Evolutionary conservation across 2,888 invertebrate species (phyloP).

Genomic region (Agrochola lota): DNA sequence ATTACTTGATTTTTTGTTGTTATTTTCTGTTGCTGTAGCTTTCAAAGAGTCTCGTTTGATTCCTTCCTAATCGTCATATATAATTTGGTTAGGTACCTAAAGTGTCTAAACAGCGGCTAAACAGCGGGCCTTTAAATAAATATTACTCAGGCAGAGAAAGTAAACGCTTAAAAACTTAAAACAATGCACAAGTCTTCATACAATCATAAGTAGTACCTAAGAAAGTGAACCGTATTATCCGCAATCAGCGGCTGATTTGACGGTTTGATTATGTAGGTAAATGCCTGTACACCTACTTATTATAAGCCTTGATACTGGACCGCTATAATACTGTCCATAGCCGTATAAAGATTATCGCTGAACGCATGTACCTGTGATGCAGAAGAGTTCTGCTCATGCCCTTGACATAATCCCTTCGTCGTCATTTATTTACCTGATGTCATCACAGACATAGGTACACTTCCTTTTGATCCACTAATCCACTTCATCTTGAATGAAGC

Average conservation of each 20-base stretch:
- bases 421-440: neutral
- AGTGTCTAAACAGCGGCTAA: neutral
- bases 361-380: neutral
- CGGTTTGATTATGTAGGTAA: neutral
- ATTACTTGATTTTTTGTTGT: neutral
- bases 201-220: neutral
- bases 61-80: neutral
- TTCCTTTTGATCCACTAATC: neutral
- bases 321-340: neutral
- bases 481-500: conserved; percentile 12
- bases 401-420: neutral
- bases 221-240: neutral
- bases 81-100: too few relatives aligned
- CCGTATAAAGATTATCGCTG: neutral
- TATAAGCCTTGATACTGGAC: neutral
- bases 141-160: neutral
- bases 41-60: neutral
- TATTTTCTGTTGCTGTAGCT: neutral
- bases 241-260: neutral
- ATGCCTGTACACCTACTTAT: neutral
- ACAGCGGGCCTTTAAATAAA: neutral
- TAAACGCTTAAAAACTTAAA: neutral
- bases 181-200: too few relatives aligned
- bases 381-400: neutral
- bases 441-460: neutral